Evolutionary conservation across 92 coral and sea anemone species (phyloP).

Genomic region (Epizoanthus stellaris): DNA sequence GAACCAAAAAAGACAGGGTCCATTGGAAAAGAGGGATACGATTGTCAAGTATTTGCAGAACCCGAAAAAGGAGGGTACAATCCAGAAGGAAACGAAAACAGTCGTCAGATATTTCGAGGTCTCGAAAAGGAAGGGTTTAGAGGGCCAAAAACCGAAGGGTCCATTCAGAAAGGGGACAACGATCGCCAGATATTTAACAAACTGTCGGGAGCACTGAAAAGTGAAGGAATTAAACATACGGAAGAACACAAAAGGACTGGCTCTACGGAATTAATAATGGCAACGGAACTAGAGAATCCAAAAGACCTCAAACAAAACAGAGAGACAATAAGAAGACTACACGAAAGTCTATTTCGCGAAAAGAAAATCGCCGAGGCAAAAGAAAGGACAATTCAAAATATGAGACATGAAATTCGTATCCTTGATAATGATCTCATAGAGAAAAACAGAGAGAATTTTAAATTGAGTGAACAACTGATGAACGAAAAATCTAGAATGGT

Average conservation of each 20-base stretch:
- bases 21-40: background rate
- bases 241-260: background rate
- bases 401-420: constrained; percentile 66
- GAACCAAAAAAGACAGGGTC: background rate
- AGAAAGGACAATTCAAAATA: constrained; percentile 65
- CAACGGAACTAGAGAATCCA: background rate
- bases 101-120: background rate
- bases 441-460: constrained; percentile 53
- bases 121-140: too few species aligned
- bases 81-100: background rate
- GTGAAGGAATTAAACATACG: background rate
- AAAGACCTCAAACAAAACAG: constrained; percentile 60
- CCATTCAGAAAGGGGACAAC: background rate
- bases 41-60: background rate
- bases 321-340: constrained; percentile 52
- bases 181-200: background rate
- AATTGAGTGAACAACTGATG: constrained; percentile 48
- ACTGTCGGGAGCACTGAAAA: background rate
- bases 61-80: background rate
- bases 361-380: constrained; percentile 59
- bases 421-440: constrained; percentile 60
- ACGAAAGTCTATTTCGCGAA: constrained; percentile 67
- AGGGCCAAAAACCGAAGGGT: too few species aligned
- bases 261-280: background rate
- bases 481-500: constrained; percentile 55